phyloP scores from a whole-genome alignment of 2,888 invertebrate genomes.

The Acleris holmiana region DNA sequence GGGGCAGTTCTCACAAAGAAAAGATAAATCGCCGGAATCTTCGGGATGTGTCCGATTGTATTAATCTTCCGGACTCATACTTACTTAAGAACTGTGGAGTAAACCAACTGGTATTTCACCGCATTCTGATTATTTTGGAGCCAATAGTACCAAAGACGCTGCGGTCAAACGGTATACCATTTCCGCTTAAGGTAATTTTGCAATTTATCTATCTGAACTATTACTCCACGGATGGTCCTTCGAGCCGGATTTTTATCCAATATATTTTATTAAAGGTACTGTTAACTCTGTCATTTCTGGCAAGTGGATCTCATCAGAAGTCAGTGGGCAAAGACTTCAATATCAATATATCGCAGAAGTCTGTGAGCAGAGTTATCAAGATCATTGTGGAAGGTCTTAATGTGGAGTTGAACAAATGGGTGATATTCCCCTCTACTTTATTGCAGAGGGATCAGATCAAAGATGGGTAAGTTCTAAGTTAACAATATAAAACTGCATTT shows the following conservation, averaged over 20 bases:
- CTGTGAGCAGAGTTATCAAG: conserved; percentile 62
- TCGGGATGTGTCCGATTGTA: conserved; percentile 53
- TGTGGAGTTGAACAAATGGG: conserved; percentile 54
- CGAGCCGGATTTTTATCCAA: conserved; percentile 7
- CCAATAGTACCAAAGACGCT: conserved; percentile 62
- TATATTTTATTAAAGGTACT: conserved; percentile 49
- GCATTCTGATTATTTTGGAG: conserved; percentile 57
- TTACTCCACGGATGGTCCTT: conserved; percentile 8
- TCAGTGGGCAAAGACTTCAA: conserved; percentile 61
- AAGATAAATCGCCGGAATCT: conserved; percentile 51
- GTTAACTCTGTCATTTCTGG: conserved; percentile 60
- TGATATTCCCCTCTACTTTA: conserved; percentile 55
- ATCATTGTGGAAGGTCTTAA: conserved; percentile 62
- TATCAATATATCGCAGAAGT: conserved; percentile 63
- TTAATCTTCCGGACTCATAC: conserved; percentile 59
- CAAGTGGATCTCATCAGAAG: conserved; percentile 63
- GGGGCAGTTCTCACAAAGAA: conserved; percentile 56
- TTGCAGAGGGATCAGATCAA: conserved; percentile 57
- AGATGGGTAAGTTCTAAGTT: conserved; percentile 52
- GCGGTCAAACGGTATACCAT: conserved; percentile 64
- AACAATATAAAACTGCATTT: no score
- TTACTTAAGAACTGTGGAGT: conserved; percentile 58
- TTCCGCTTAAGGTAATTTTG: conserved; percentile 58
- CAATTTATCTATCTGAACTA: neutral
- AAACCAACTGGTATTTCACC: conserved; percentile 55